Percentiles rank a stretch among this genome's conserved stretches.
phyloP scores from a whole-genome alignment of 2,888 invertebrate species.

The Strigamia crassipes region DNA sequence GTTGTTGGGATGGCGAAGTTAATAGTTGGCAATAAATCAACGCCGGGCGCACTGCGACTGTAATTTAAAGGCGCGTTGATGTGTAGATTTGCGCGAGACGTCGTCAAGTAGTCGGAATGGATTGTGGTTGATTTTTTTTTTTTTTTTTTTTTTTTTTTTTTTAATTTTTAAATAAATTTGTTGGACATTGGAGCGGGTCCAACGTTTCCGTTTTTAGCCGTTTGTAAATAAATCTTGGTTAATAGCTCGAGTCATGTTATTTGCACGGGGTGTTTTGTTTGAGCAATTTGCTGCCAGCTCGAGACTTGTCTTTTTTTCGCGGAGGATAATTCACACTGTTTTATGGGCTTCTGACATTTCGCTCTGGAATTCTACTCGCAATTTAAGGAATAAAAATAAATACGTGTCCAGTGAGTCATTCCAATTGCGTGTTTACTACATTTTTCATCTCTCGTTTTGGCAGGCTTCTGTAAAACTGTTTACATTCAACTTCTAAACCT shows the following conservation, averaged over 20 bases:
- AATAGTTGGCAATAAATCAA: neutral
- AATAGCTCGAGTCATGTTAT: neutral
- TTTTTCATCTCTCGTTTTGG: too few relatives aligned
- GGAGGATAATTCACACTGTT: neutral
- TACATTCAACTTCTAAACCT: too few relatives aligned
- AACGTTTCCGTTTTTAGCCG: neutral
- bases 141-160: neutral
- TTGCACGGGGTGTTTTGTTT: neutral
- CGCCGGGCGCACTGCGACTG: neutral
- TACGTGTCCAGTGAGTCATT: neutral
- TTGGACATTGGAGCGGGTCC: neutral
- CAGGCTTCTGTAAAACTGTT: too few relatives aligned
- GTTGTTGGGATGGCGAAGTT: neutral
- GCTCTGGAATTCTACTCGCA: neutral
- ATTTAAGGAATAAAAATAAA: neutral
- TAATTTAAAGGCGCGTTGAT: neutral
- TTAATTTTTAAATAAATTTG: neutral
- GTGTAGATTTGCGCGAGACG: neutral
- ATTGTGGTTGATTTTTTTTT: neutral
- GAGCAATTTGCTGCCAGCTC: slow-evolving; percentile 4
- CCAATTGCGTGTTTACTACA: neutral
- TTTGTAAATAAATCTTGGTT: neutral
- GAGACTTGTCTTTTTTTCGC: neutral
- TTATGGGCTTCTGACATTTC: neutral
- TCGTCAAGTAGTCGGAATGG: neutral